A percentile compares a stretch with the other conserved stretches of the same genome.
Conservation (phyloP, 2,888 invertebrate species). For the Dichetophora obliterata region DNA sequence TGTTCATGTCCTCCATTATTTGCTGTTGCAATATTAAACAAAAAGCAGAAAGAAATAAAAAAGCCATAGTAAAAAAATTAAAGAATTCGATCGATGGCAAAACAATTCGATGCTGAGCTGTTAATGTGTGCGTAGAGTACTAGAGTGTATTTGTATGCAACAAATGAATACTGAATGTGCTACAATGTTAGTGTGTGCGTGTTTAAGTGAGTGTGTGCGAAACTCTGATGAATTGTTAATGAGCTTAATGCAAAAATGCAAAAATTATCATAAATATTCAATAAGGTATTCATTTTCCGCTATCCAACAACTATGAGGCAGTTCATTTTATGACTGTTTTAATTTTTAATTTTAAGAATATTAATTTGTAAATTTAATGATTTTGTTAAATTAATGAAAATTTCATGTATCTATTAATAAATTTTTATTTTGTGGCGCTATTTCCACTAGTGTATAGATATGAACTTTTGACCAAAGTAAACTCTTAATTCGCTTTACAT, state of each 20-base stretch:
- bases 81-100: slow-evolving; percentile 10
- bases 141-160: neutral
- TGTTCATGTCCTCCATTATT: neutral
- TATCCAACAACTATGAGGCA: neutral
- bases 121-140: neutral
- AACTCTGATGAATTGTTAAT: slow-evolving; percentile 26
- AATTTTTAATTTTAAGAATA: neutral
- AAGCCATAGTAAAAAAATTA: neutral
- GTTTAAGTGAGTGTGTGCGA: slow-evolving; percentile 5
- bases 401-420: too few relatives aligned
- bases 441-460: too few relatives aligned
- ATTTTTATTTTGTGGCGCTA: too few relatives aligned
- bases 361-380: too few relatives aligned
- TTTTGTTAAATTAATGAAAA: too few relatives aligned
- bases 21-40: slow-evolving; percentile 10
- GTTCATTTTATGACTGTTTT: neutral
- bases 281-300: neutral
- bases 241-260: neutral
- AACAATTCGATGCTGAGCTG: slow-evolving; percentile 7
- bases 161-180: neutral
- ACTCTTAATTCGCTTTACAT: too few relatives aligned
- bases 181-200: neutral
- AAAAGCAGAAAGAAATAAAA: neutral
- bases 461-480: too few relatives aligned
- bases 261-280: slow-evolving; percentile 26